Base-by-base conservation (phyloP, 1,140 invertebrate genomes). In the Dinoponera quadriceps region DNA sequence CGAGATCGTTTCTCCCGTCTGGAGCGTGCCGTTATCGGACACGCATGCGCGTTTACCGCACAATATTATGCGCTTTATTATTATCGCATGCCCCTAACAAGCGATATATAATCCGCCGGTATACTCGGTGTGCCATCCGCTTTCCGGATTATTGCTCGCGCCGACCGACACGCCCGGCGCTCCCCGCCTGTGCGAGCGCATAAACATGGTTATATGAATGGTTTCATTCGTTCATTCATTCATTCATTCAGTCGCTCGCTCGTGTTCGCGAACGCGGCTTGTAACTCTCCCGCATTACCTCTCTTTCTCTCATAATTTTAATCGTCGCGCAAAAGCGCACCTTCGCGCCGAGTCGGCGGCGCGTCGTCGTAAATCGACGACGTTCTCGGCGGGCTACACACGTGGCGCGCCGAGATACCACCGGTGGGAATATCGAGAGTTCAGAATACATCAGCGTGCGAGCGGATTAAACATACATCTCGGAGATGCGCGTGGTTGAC, bases 171-270 rank as follows among this genome's bases (percentile, higher is more conserved):
- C 55, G 51, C 65, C 22, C 5, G 69, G 66, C 62, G 72, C 54
- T 60, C 54, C 66, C 63, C 54, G 66, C 77, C 54, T 20, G 63
- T 74, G 77, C 72, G 82, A 90, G 84, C 88, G 74, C 74, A 88
- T 90, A 90, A 90, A 91, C 78, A 86, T 87, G 83, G n/a, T 85
- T 89, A 78, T 65, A 68, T 86, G 78, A 90, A 91, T 89, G 88
- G 85, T 87, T 91, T 90, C 88, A 90, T 91, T 90, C 90, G 90
- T 90, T 90, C 75, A 27, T 48, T 77, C 27, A 11, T n/a, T 55
- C 48, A n/a, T 27, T 59, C 63, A 1, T 44, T 57, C 48, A n/a
- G n/a, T 51, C 38, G 4, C 49, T 49, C 49, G 20, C 49, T 71
- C 68, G 25, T 16, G 29, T 9, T 11, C 38, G 38, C 5, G 5